Evolutionary conservation across 2,113 vertebrate species (phyloP).

Genomic region (Boulengeromyrus knoepffleri): DNA sequence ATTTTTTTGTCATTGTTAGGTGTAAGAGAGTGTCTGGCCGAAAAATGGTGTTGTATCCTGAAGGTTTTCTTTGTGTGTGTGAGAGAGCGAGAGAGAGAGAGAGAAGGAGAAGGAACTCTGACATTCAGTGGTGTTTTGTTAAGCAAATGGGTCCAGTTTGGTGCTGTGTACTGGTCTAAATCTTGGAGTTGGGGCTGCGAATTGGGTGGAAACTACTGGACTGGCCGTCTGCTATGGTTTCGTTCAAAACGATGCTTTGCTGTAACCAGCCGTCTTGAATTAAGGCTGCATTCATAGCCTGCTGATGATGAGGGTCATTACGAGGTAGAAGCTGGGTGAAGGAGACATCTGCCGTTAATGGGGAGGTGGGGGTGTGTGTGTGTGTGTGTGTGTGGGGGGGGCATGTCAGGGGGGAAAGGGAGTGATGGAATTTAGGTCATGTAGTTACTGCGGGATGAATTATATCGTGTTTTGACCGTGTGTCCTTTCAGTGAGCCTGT

Average conservation of each 20-base stretch:
- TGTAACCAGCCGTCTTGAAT: background rate
- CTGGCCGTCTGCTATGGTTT: background rate
- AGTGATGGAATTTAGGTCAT: conserved; percentile 12
- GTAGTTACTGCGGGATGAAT: background rate
- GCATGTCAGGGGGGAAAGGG: background rate
- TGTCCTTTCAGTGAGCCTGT: background rate
- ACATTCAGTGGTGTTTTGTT: background rate
- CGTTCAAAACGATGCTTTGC: background rate
- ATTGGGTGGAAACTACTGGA: background rate
- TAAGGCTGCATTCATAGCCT: background rate
- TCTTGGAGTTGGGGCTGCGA: background rate
- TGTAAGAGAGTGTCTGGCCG: background rate
- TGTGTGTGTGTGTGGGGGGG: background rate
- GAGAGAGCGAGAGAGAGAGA: no score
- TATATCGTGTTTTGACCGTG: background rate
- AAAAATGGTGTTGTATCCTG: background rate
- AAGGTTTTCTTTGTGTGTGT: background rate
- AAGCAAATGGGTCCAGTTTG: background rate
- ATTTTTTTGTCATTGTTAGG: background rate
- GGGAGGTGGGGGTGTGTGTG: background rate
- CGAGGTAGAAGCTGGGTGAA: background rate
- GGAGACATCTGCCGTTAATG: background rate
- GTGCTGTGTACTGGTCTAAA: background rate
- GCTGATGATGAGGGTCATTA: background rate
- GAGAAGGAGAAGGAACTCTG: background rate